Evolutionary conservation across 2,888 invertebrate genomes (phyloP).

Genomic region (Saturnia japonica): DNA sequence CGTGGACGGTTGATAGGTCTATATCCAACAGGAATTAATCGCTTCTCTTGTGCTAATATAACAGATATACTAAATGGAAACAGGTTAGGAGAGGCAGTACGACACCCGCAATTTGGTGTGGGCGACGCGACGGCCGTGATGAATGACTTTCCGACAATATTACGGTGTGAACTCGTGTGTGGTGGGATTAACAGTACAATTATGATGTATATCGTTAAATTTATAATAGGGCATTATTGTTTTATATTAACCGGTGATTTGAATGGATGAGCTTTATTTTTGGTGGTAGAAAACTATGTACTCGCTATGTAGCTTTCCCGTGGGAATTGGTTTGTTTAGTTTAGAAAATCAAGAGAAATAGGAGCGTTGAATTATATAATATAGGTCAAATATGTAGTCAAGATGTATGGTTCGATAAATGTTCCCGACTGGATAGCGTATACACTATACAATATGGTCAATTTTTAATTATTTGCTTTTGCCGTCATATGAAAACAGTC

Average conservation of each 20-base stretch:
- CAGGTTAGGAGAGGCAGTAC: slow-evolving; percentile 11
- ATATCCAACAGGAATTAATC: not conserved
- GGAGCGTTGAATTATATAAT: too few species aligned
- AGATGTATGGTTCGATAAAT: too few species aligned
- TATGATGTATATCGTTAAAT: slow-evolving; percentile 15
- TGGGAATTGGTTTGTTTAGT: not conserved
- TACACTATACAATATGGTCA: too few species aligned
- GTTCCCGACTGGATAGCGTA: too few species aligned
- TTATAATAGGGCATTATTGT: slow-evolving; percentile 22
- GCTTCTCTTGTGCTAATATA: slow-evolving; percentile 12
- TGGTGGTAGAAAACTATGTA: not conserved
- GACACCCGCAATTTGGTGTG: slow-evolving; percentile 2
- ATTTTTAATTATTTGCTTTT: too few species aligned
- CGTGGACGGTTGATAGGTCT: too few species aligned
- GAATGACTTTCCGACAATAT: slow-evolving; percentile 1
- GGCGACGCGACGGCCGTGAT: slow-evolving; percentile 5
- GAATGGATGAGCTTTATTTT: not conserved
- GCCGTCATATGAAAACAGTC: too few species aligned
- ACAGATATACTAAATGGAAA: not conserved
- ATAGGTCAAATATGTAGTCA: too few species aligned
- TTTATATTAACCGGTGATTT: slow-evolving; percentile 35
- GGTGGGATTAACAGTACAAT: slow-evolving; percentile 13
- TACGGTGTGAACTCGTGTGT: slow-evolving; percentile 10
- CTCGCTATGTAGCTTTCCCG: not conserved
- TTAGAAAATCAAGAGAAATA: too few species aligned